A percentile compares a stretch with the other conserved stretches of the same genome.
These are phyloP conservation scores for Pseudomugil tenellus DNA, from an alignment of 2,797 vertebrate genomes.

Conservation along the genomic window DNA sequence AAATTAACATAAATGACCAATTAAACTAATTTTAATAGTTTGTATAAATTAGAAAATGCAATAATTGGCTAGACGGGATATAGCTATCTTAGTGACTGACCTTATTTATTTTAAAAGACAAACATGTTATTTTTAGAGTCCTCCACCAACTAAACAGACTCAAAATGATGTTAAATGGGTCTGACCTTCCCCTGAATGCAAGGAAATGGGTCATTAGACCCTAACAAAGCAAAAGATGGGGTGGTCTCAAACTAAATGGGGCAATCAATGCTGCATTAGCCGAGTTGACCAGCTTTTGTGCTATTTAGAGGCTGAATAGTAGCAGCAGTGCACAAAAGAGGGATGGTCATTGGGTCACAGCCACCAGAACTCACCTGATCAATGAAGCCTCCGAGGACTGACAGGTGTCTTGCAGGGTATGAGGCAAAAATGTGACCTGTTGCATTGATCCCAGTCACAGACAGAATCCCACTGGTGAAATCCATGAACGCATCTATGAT, in stretches of 20 bases:
- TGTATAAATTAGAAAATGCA: background rate
- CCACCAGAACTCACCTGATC: constrained; percentile 88
- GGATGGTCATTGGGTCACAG: constrained; percentile 32
- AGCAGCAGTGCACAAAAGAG: background rate
- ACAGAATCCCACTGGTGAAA: constrained; percentile 88
- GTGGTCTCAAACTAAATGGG: constrained; percentile 67
- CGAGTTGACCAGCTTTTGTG: constrained; percentile 48
- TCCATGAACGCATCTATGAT: constrained; percentile 90
- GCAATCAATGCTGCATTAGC: constrained; percentile 76
- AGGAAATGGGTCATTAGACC: constrained; percentile 71
- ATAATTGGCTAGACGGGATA: background rate
- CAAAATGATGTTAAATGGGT: constrained; percentile 55
- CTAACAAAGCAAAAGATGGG: constrained; percentile 54
- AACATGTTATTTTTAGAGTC: constrained; percentile 40
- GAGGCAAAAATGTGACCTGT: constrained; percentile 96
- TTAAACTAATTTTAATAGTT: background rate
- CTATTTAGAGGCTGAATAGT: constrained; percentile 43
- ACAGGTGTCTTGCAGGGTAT: constrained; percentile 90
- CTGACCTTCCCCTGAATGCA: constrained; percentile 49
- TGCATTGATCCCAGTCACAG: constrained; percentile 91
- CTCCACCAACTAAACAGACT: constrained; percentile 34
- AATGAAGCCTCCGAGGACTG: constrained; percentile 88
- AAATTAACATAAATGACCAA: background rate
- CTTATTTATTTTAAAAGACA: constrained; percentile 18
- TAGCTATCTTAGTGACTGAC: constrained; percentile 19